These are phyloP conservation scores for Rhamphomyia laevipes DNA, from an alignment of 2,888 invertebrate genomes.

Conservation along the genomic window DNA sequence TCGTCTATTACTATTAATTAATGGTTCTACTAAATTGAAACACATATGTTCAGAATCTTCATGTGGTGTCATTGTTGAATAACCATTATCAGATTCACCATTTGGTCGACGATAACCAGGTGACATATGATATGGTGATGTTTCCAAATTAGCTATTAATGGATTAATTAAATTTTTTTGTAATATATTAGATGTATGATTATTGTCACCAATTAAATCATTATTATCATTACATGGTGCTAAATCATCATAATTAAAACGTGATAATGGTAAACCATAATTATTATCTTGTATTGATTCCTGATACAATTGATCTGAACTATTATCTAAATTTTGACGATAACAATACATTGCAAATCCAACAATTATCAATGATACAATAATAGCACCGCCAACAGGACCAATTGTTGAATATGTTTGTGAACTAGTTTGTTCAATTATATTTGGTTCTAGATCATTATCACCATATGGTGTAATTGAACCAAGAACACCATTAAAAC, in stretches of 20 bases:
- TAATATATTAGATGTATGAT: constrained; percentile 32
- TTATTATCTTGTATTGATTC: constrained; percentile 42
- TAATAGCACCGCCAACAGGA: constrained; percentile 74
- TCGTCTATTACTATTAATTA: constrained; percentile 41
- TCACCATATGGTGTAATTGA: constrained; percentile 63
- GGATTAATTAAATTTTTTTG: constrained; percentile 52
- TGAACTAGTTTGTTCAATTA: constrained; percentile 34
- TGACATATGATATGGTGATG: constrained; percentile 79
- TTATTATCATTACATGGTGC: constrained; percentile 36
- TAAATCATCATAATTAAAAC: constrained; percentile 58
- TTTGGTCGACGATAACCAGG: constrained; percentile 59
- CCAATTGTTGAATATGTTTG: constrained; percentile 63
- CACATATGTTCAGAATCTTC: constrained; percentile 80
- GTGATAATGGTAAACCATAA: constrained; percentile 57
- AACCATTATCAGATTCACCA: constrained; percentile 76
- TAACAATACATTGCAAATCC: constrained; percentile 79
- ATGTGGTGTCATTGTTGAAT: constrained; percentile 87
- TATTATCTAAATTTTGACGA: constrained; percentile 46
- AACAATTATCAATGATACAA: constrained; percentile 67
- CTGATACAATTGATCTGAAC: constrained; percentile 39
- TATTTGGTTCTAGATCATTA: constrained; percentile 27
- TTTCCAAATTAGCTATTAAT: constrained; percentile 44
- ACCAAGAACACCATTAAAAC: constrained; percentile 78
- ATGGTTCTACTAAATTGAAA: constrained; percentile 56
- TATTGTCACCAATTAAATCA: constrained; percentile 38